These are phyloP conservation scores for Pseudopipra pipra DNA, from an alignment of 2,113 vertebrate genomes.

Conservation along the genomic window DNA sequence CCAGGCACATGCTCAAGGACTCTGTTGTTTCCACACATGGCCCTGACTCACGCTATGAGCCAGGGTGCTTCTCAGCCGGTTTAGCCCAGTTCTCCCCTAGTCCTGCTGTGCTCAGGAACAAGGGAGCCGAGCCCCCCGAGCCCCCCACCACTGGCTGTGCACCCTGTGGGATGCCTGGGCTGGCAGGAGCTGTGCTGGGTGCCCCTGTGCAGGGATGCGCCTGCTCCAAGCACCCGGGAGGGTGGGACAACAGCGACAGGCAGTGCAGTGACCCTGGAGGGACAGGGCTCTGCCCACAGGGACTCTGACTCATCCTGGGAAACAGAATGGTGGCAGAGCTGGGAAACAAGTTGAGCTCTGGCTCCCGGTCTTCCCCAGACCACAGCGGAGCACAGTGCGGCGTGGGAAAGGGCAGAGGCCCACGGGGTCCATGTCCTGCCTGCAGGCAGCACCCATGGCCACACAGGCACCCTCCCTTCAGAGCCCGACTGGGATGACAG, in stretches of 20 bases:
- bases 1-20: background rate
- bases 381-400: background rate
- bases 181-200: background rate
- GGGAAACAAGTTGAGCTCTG: background rate
- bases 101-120: rapidly evolving
- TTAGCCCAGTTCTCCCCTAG: background rate
- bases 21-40: constrained; percentile 39
- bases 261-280: background rate
- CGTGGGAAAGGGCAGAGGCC: constrained; percentile 51
- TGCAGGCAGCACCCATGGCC: background rate
- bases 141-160: rapidly evolving
- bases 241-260: background rate
- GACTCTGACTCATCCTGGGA: constrained; percentile 45
- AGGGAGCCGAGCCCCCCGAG: background rate
- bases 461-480: rapidly evolving
- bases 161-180: rapidly evolving
- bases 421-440: background rate
- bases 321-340: constrained; percentile 11
- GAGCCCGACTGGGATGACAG: rapidly evolving
- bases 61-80: background rate
- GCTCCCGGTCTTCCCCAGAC: background rate
- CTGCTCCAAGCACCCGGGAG: background rate
- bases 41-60: background rate
- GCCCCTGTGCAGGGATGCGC: rapidly evolving
- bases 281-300: background rate